Base-by-base conservation (phyloP, 2,113 vertebrate species). In the Perca fluviatilis region DNA sequence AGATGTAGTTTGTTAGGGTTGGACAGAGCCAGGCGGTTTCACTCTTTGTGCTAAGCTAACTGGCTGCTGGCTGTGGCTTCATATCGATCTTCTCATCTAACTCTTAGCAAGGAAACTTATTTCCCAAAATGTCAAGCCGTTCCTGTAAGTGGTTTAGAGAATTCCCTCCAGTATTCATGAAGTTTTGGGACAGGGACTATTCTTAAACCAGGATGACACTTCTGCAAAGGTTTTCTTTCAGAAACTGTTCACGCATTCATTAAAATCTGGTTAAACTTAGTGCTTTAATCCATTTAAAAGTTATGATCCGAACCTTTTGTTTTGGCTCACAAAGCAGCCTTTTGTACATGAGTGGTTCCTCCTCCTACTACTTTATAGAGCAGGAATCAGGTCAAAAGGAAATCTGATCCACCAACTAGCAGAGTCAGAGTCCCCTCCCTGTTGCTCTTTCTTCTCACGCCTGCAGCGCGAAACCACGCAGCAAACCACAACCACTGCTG, bases 301-400 rank as follows among this genome's bases (percentile, higher is more conserved):
- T 1, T 40, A 5, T 14, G 2, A 62, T 21, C 2, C 2, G 7
- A 56, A 16, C 19, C 27, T 67, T 60, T 75, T 36, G 11, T 62
- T 66, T 70, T 46, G 1, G 19, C 1, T 57, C 60, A 79, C 66
- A 85, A 47, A 77, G 67, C 33, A 54, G 25, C 54, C 75, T 70
- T 71, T 83, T n/a, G 65, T 4, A 19, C 68, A 54, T 0, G 3
- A 4, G 53, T 2, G 21, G 75, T 50, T 43, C 50, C 63, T 69
- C 79, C 74, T 75, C 65, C 73, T 64, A 11, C 54, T 67, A 54
- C 60, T 75, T 85, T 77, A 57, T 11, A 21, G 21, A 47, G 18
- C 40, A 84, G 66, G 82, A 95, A 95, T 93, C 92, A 89, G 84
- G 95, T 87, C 84, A n/a, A 93, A 92, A 85, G 63, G 92, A 94